Base-by-base conservation (phyloP, 2,888 invertebrate genomes). In the Ennomos fuscantarius region DNA sequence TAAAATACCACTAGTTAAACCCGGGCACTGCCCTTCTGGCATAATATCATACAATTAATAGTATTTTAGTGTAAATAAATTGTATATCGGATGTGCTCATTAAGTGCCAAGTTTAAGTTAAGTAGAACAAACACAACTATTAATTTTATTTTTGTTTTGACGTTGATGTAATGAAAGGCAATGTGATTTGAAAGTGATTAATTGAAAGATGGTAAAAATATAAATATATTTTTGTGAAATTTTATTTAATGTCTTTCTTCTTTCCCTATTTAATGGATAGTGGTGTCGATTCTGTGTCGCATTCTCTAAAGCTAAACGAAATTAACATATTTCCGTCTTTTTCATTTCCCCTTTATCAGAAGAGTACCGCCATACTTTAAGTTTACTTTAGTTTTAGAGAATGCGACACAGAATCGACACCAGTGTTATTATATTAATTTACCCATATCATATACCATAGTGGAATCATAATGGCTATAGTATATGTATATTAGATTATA, bases 91-190 rank as follows among this genome's bases (percentile, higher is more conserved):
- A 72, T 73, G 86, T 85, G 89, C 91, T 90, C 90, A 89, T 72
- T 78, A 87, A 85, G 90, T 91, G 90, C 90, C 90, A 90, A 91
- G 76, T 66, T 13, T 86, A 87, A 81, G 65, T 55, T 87, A 89
- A 88, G 87, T 89, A 87, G 87, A 67, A 82, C 75, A 68, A 60
- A 68, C 64, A 54, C 60, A 67, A 69, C 1, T 76, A 71, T 73
- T 70, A 63, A 64, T 72, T 45, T 39, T 51, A 13, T 24, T 13
- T 53, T 13, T 58, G 53, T 57, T 47, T 39, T n/a, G 68, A 63
- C 68, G 62, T 69, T 69, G 52, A 59, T 61, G 55, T 72, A 60
- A 70, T 57, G 61, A 72, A 70, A 41, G 71, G 72, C 72, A 78
- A 78, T 84, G 86, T 86, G 84, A 86, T 86, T 83, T 69, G 70